Conservation (phyloP, 2,888 invertebrate genomes). For the Aspidapion aeneum region DNA sequence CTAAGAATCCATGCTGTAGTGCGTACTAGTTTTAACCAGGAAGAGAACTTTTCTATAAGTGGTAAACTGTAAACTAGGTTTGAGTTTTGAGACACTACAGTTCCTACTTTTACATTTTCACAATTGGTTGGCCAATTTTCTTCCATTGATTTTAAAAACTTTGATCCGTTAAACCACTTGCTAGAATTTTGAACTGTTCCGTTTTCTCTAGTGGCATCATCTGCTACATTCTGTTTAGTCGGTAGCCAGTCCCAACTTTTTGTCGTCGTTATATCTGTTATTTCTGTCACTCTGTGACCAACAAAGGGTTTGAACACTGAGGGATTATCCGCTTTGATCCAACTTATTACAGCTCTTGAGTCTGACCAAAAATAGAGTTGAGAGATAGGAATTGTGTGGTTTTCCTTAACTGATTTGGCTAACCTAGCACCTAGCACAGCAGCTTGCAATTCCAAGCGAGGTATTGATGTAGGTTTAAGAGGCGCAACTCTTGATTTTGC, state of each 20-base stretch:
- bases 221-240: not conserved
- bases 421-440: not conserved
- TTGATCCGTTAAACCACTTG: not conserved
- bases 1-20: not conserved
- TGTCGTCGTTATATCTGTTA: not conserved
- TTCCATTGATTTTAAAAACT: not conserved
- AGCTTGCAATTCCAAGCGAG: not conserved
- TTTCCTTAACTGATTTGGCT: not conserved
- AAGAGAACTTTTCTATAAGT: not conserved
- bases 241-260: not conserved
- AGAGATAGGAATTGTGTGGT: not conserved
- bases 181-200: not conserved
- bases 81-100: not conserved
- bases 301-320: not conserved
- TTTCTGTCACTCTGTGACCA: not conserved
- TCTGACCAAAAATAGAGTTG: not conserved
- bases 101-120: no score
- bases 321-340: not conserved
- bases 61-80: not conserved
- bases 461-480: not conserved
- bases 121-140: no score
- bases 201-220: not conserved
- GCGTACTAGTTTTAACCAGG: not conserved
- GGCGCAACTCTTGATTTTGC: not conserved
- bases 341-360: not conserved